Evolutionary conservation across 1,140 invertebrate species (phyloP).

Genomic region (Ephestia elutella): DNA sequence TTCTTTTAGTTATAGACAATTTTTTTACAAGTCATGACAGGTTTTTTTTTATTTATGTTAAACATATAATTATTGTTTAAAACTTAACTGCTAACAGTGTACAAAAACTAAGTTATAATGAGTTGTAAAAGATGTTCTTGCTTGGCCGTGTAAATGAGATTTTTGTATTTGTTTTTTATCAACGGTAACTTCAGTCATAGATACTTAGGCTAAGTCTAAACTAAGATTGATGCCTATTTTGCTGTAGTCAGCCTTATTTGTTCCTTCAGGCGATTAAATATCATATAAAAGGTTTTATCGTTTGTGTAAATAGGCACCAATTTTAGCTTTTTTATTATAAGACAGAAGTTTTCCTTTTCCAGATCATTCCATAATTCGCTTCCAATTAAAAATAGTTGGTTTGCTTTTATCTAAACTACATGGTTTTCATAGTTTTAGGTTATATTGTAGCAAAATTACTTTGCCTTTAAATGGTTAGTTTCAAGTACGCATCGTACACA

Average conservation of each 20-base stretch:
- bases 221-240: constrained; percentile 36
- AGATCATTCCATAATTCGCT: constrained; percentile 48
- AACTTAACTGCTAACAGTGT: too few species aligned
- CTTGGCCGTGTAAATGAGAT: too few species aligned
- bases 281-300: constrained; percentile 17
- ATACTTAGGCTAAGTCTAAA: constrained; percentile 27
- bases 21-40: too few species aligned
- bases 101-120: too few species aligned
- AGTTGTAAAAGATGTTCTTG: neutral
- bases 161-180: too few species aligned
- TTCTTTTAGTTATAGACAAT: too few species aligned
- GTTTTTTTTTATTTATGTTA: neutral
- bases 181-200: constrained; percentile 21
- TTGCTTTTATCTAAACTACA: neutral
- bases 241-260: neutral
- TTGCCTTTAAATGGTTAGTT: neutral
- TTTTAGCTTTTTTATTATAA: constrained; percentile 20
- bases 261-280: constrained; percentile 16
- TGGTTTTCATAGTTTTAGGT: neutral
- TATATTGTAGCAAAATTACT: neutral
- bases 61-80: too few species aligned
- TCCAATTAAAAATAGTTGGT: constrained; percentile 23
- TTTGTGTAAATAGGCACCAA: constrained; percentile 26
- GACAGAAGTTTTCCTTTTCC: constrained; percentile 31
- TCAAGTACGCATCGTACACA: constrained; percentile 18